A percentile compares a stretch with the other conserved stretches of the same genome.
phyloP scores from a whole-genome alignment of 2,797 vertebrate genomes.

The Acrossocheilus fasciatus region DNA sequence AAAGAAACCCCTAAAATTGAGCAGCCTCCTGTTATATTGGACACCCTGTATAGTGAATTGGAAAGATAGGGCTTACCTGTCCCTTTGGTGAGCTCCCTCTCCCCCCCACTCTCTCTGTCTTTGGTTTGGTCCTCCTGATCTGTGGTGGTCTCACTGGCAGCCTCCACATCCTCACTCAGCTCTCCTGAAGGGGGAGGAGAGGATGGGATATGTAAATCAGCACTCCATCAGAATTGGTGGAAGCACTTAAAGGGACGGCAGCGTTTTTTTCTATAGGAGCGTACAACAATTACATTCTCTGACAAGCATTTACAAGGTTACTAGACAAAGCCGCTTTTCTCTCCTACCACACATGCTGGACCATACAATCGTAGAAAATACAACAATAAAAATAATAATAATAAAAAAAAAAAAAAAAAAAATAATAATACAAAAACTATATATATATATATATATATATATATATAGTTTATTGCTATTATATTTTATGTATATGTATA shows the following conservation, averaged over 20 bases:
- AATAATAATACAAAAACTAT: no score
- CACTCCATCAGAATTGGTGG: conserved; percentile 86
- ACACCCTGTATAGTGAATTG: conserved; percentile 51
- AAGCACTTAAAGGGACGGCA: conserved; percentile 87
- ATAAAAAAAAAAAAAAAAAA: background rate
- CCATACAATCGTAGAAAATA: conserved; percentile 5
- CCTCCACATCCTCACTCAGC: conserved; percentile 94
- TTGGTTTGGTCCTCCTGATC: conserved; percentile 95
- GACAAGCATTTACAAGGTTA: conserved; percentile 79
- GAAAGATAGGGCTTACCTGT: conserved; percentile 85
- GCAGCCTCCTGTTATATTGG: background rate
- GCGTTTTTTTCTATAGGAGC: conserved; percentile 82
- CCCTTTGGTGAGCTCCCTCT: conserved; percentile 95
- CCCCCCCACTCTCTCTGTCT: conserved; percentile 91
- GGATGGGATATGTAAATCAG: conserved; percentile 86
- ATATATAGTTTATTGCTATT: background rate
- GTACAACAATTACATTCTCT: conserved; percentile 81
- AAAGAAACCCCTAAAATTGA: background rate
- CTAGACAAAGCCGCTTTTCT: conserved; percentile 77
- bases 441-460: no score
- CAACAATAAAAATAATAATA: background rate
- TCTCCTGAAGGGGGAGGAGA: conserved; percentile 93
- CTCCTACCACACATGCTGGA: conserved; percentile 47
- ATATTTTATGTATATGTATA: background rate
- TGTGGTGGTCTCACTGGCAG: conserved; percentile 87